Evolutionary conservation across 2,888 invertebrate species (phyloP), one percentile per base, ranked within the genome.

Genomic region (Latrodectus hesperus): DNA sequence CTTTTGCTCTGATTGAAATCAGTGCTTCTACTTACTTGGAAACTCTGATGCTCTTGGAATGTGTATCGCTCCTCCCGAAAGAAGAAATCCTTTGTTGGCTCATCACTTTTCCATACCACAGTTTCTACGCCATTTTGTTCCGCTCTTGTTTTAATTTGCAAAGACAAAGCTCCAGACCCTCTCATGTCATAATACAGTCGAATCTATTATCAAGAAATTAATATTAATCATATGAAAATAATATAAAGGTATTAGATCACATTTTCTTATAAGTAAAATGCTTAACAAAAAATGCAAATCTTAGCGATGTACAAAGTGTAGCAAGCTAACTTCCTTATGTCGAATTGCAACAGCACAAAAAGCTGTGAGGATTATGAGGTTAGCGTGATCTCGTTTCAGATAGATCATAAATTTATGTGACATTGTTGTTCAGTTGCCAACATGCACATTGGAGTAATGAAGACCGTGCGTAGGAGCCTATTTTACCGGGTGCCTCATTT

Each of bases 61-160:
- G 67, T 53, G 17, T 74, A 53, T 53, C 17, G 17, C 10, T 68
- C 55, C 49, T 60, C 22, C 5, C 65, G 49, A 60, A 84, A 84
- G 14, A 60, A 84, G 51, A 55, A 84, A 0, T 73, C 84, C 38
- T 84, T 78, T 11, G 73, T 84, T 22, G 52, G 64, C 9, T 72
- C 67, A 67, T 84, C 70, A 12, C 67, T 65, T 0, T 5, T 68
- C 84, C 84, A 84, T 8, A 79, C 78, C 52, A 55, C 68, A 10
- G 64, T 84, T 17, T 73, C 73, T 11, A 67, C 38, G 6, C 84
- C 84, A 22, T 53, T n/a, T 17, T 38, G 8, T n/a, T n/a, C 65
- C 1, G 52, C 79, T 60, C 79, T 72, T n/a, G 84, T 84, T 49
- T 78, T 79, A 8, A 84, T 68, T 51, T 67, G 75, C 8, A 84